These are phyloP conservation scores for Calidris pugnax DNA, from an alignment of 2,113 vertebrate genomes.

Conservation along the genomic window DNA sequence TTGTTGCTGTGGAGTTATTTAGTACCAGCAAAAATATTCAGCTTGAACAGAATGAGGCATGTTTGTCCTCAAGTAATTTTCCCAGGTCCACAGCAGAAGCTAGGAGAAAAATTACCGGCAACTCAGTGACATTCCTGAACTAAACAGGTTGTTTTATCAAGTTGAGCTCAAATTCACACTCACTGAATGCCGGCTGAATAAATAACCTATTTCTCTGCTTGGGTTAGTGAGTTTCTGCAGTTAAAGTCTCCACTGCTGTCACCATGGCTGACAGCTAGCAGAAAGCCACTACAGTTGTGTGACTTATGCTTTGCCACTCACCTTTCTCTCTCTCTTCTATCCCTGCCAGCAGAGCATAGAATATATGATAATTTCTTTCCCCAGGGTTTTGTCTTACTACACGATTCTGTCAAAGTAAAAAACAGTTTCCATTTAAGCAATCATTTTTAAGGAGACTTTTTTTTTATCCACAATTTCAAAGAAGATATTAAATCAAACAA, in stretches of 20 bases:
- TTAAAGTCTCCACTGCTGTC: neutral
- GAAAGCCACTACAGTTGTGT: neutral
- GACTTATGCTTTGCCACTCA: constrained; percentile 40
- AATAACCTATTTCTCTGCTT: neutral
- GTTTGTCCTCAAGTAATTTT: constrained; percentile 6
- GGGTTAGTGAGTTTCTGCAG: neutral
- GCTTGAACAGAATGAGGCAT: neutral
- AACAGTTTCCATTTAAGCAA: neutral
- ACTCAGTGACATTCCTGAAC: neutral
- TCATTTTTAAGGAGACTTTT: neutral
- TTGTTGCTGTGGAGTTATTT: constrained; percentile 28
- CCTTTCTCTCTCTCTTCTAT: constrained; percentile 84
- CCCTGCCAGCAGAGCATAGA: constrained; percentile 95
- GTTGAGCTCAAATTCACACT: constrained; percentile 3
- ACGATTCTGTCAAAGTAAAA: constrained; percentile 85
- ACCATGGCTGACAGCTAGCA: neutral
- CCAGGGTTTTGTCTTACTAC: constrained; percentile 96
- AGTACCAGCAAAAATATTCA: neutral
- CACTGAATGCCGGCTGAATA: neutral
- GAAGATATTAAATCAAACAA: neutral
- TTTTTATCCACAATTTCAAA: neutral
- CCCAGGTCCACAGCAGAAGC: neutral
- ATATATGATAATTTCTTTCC: constrained; percentile 98
- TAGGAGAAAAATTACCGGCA: neutral
- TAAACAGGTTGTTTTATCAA: neutral